Evolutionary conservation across 2,797 vertebrate species (phyloP), one percentile per base, ranked within the genome.

Genomic region (Callimico goeldii): DNA sequence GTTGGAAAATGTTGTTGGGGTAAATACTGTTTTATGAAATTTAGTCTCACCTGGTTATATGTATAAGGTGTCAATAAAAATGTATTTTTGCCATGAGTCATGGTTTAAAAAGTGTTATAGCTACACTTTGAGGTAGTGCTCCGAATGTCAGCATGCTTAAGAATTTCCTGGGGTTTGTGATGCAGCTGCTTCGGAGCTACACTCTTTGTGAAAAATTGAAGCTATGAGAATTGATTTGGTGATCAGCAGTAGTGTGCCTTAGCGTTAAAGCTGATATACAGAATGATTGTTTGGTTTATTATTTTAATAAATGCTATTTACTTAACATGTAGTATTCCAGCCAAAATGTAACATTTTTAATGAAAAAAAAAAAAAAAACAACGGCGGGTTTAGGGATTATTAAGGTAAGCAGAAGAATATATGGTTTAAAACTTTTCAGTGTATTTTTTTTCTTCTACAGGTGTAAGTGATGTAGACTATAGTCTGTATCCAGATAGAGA

Each of bases 391-490:
- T 95, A 28, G 15, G 26, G 82, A 81, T 76, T 57, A 26, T 70
- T 58, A 83, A 83, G 17, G 14, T 84, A 20, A 43, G 7, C 30
- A 11, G 11, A 85, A 84, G 70, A 52, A 24, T n/a, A 8, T 88
- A 28, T 72, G 43, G 96, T 96, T 97, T 94, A 33, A 67, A 79
- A 92, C 17, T 52, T 11, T 41, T 52, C 3, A 8, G 3, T 50
- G 33, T 85, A 39, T 85, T 41, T 91, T 81, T 46, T 91, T 9
- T 33, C 80, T 41, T n/a, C n/a, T 72, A 22, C 96, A 99, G 99
- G 99, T 97, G 98, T 99, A 97, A 99, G 99, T 91, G 99, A 99
- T 94, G 99, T 99, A 98, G 99, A 99, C 98, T 99, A 99, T 98
- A 99, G 98, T 95, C 98, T 99, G 96, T 99, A 99, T 97, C 99